phyloP scores from a whole-genome alignment of 1,140 invertebrate genomes.

The Armadillidium nasatum region DNA sequence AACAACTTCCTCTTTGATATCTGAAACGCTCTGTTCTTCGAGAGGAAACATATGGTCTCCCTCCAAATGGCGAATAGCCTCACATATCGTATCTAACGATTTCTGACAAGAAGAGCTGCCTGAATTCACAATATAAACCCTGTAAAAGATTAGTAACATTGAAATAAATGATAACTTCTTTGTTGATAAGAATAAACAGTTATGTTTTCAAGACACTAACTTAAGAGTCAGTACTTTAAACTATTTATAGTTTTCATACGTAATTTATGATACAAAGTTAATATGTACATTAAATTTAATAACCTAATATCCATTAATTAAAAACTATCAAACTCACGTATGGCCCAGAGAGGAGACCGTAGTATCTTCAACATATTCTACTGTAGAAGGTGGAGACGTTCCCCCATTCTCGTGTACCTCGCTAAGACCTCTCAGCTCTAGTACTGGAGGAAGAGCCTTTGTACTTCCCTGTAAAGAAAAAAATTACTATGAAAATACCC shows the following conservation, averaged over 20 bases:
- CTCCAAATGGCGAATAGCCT: conserved; percentile 93
- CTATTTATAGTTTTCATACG: too few relatives aligned
- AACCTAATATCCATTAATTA: too few relatives aligned
- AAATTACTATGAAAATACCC: not conserved
- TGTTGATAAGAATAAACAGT: too few relatives aligned
- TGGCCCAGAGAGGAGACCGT: not conserved
- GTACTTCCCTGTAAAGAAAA: conserved; percentile 29
- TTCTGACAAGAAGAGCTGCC: conserved; percentile 57
- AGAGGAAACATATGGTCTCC: conserved; percentile 76
- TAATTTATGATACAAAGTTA: too few relatives aligned
- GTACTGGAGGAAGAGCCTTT: conserved; percentile 36
- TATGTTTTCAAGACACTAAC: too few relatives aligned
- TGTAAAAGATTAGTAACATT: conserved; percentile 34
- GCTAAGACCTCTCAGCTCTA: conserved; percentile 70
- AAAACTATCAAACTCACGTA: too few relatives aligned
- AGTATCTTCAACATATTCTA: conserved; percentile 44
- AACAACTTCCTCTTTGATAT: conserved; percentile 43
- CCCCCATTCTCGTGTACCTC: conserved; percentile 58
- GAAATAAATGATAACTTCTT: too few relatives aligned
- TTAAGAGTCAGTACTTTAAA: too few relatives aligned
- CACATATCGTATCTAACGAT: conserved; percentile 94
- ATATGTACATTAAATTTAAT: too few relatives aligned
- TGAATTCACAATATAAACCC: conserved; percentile 62
- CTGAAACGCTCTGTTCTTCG: conserved; percentile 37
- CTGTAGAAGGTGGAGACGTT: conserved; percentile 47